Percentiles rank a stretch among this genome's conserved stretches.
phyloP scores from a whole-genome alignment of 92 coral and sea anemone species.

The Heliopora coerulea region DNA sequence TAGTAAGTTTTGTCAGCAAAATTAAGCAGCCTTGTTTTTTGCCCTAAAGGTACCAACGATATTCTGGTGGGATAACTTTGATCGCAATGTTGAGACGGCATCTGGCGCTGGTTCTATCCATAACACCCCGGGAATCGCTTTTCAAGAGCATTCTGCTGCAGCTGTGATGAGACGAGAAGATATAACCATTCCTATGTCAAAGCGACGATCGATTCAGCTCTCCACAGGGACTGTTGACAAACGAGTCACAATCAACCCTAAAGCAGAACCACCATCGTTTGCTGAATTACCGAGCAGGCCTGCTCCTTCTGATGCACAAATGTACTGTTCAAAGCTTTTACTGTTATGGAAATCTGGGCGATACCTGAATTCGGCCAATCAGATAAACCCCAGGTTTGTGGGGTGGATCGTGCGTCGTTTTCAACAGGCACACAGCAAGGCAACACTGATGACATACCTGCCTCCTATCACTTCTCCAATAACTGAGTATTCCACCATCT shows the following conservation, averaged over 20 bases:
- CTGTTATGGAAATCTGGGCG: constrained; percentile 25
- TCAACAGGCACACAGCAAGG: background rate
- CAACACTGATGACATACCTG: constrained; percentile 31
- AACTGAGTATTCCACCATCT: constrained; percentile 14
- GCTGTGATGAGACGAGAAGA: constrained; percentile 12
- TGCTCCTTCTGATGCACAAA: background rate
- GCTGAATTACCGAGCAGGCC: background rate
- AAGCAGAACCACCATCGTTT: constrained; percentile 29
- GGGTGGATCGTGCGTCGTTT: constrained; percentile 18
- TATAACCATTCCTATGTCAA: constrained; percentile 12
- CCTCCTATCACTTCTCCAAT: constrained; percentile 21
- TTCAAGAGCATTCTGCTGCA: constrained; percentile 18
- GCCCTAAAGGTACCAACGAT: constrained; percentile 15
- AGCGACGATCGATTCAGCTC: constrained; percentile 4
- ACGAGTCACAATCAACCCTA: constrained; percentile 15
- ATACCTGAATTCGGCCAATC: constrained; percentile 20
- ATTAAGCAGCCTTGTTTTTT: background rate
- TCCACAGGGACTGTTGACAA: background rate
- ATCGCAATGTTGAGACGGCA: constrained; percentile 26
- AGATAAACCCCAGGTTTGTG: constrained; percentile 21
- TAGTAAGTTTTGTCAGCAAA: background rate
- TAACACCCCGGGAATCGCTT: constrained; percentile 20
- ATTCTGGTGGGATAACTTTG: constrained; percentile 29
- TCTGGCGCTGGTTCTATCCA: constrained; percentile 29
- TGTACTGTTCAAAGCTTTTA: constrained; percentile 9